Evolutionary conservation across 2,113 vertebrate genomes (phyloP), one percentile per base, ranked within the genome.

Genomic region (Xiphorhynchus elegans): DNA sequence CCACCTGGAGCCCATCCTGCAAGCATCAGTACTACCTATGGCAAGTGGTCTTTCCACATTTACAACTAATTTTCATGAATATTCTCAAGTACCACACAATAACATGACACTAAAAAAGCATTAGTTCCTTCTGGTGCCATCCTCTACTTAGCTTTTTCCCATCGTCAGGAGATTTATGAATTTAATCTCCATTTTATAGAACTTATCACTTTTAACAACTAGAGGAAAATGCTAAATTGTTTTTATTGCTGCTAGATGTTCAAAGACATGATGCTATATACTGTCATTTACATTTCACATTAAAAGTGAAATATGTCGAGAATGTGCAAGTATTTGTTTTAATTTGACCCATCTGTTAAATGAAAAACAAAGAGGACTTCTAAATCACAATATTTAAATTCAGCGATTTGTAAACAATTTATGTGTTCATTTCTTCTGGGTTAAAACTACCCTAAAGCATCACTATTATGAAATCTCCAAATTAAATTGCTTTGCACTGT

Each of bases 211-310:
- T 98, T 97, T 97, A 97, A 97, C 94, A 97, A 92, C 19, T 74
- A 83, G 78, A 77, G 83, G 56, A 83, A 92, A 87, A 91, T 37
- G 55, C 63, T 90, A 95, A 95, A 97, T 96, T 97, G 96, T 82
- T 97, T 97, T 96, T 97, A 97, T 97, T 96, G 96, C 87, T 87
- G 82, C 79, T 97, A 95, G 91, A 97, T 47, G 66, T 88, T 92
- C 82, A 87, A 95, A 98, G 90, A 97, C 96, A 97, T 92, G 81
- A 91, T 97, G 95, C 84, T 90, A 82, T 93, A 89, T 73, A 40
- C 82, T n/a, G 55, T 94, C 98, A 98, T 97, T 98, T 98, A 98
- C 97, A 97, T 97, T 98, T 98, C 97, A 98, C 95, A 97, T 98
- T 98, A 95, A 98, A 98, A 96, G 95, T 92, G 95, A 97, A 97